Percentiles rank a stretch among this genome's conserved stretches.
These are phyloP conservation scores for Mustelus asterias DNA, from an alignment of 2,113 vertebrate genomes.

Conservation along the genomic window DNA sequence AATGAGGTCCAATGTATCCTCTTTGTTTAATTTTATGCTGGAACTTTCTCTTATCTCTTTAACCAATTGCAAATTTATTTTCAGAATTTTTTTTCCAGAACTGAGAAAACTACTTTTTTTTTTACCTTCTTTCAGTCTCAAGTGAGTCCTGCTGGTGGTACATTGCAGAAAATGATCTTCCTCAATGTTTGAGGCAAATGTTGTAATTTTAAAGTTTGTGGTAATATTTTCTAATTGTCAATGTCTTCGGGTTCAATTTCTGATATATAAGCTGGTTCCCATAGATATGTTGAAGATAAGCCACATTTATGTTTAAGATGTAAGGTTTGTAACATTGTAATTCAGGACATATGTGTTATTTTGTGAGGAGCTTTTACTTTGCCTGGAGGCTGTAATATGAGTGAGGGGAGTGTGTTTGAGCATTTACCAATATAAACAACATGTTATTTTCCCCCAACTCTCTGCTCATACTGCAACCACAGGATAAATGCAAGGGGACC, in stretches of 20 bases:
- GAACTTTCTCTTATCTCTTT: background rate
- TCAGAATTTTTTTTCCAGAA: background rate
- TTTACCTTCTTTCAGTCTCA: background rate
- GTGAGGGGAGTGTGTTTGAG: background rate
- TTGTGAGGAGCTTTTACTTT: constrained; percentile 9
- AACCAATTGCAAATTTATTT: background rate
- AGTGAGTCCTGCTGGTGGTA: background rate
- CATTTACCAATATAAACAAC: background rate
- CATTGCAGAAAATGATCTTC: background rate
- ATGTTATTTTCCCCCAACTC: background rate
- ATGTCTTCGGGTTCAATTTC: constrained; percentile 5
- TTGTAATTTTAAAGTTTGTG: background rate
- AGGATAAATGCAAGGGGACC: background rate
- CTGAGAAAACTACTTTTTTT: background rate
- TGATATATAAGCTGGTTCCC: background rate
- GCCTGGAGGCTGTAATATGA: constrained; percentile 17
- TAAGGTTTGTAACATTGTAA: background rate
- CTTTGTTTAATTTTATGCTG: background rate
- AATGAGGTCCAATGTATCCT: background rate
- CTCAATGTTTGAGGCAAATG: background rate
- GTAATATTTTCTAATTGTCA: background rate
- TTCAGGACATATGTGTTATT: background rate
- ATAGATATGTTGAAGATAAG: background rate
- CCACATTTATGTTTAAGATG: background rate
- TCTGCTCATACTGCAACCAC: background rate